Conservation (phyloP, 1,140 invertebrate genomes). For the Atta colombica region DNA sequence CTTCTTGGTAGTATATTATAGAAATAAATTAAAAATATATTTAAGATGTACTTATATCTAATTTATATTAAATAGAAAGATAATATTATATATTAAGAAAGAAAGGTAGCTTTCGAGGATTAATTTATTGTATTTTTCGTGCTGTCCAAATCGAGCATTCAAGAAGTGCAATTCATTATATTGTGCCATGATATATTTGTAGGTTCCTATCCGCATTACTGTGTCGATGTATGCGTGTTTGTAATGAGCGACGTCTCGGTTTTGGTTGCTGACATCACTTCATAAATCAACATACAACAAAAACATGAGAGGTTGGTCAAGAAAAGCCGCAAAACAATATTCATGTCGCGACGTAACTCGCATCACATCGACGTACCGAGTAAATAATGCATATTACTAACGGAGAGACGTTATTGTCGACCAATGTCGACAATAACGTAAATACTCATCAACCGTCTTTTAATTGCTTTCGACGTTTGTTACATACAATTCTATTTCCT, state of each 20-base stretch:
- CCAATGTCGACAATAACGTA: conserved; percentile 9
- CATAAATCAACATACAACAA: conserved; percentile 69
- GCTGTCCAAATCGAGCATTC: conserved; percentile 39
- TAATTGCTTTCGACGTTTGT: conserved; percentile 44
- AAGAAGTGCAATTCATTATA: conserved; percentile 33
- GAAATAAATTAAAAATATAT: not conserved
- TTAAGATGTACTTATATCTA: not conserved
- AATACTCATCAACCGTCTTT: conserved; percentile 42
- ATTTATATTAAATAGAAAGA: not conserved
- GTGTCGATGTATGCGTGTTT: conserved; percentile 47
- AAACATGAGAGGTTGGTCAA: conserved; percentile 56
- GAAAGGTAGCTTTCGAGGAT: not conserved
- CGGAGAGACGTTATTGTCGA: conserved; percentile 3
- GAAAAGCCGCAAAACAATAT: conserved; percentile 66
- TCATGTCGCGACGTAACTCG: conserved; percentile 18
- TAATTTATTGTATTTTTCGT: not conserved
- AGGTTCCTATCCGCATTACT: conserved; percentile 8
- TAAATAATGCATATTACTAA: conserved; percentile 30
- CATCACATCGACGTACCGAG: conserved; percentile 33
- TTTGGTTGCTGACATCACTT: conserved; percentile 64
- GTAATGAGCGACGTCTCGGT: conserved; percentile 33
- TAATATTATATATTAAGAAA: not conserved
- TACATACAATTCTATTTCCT: conserved; percentile 47
- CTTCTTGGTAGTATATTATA: not conserved
- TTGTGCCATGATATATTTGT: conserved; percentile 53